A percentile compares a stretch with the other conserved stretches of the same genome.
phyloP scores from a whole-genome alignment of 2,113 vertebrate species.

The Micronisus gabar region DNA sequence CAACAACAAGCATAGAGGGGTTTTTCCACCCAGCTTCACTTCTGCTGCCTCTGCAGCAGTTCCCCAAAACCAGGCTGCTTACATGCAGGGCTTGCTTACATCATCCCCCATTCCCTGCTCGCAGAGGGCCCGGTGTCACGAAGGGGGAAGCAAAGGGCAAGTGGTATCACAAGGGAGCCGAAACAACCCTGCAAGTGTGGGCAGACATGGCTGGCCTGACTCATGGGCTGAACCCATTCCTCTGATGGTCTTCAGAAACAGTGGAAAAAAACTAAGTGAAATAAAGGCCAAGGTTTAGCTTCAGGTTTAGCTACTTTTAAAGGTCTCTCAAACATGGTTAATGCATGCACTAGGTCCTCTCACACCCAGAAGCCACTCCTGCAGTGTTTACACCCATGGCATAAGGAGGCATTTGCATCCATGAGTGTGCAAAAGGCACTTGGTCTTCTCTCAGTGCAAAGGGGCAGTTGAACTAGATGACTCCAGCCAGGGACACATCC shows the following conservation, averaged over 20 bases:
- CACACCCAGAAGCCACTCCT: not conserved
- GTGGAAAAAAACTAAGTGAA: not conserved
- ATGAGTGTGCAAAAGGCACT: not conserved
- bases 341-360: not conserved
- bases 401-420: not conserved
- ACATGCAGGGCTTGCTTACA: not conserved
- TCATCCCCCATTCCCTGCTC: not conserved
- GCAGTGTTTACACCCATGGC: not conserved
- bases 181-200: not conserved
- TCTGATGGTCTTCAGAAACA: not conserved
- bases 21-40: constrained; percentile 56
- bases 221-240: not conserved
- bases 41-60: constrained; percentile 48
- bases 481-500: not conserved
- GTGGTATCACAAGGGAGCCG: not conserved
- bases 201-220: not conserved
- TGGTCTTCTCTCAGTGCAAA: not conserved
- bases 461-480: fast-evolving
- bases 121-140: not conserved
- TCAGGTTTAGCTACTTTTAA: not conserved
- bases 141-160: constrained; percentile 4
- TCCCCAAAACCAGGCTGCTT: constrained; percentile 19
- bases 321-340: not conserved
- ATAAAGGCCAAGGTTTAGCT: not conserved
- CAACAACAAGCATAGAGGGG: not conserved